phyloP scores from a whole-genome alignment of 2,113 vertebrate species.

The Taurulus bubalis region DNA sequence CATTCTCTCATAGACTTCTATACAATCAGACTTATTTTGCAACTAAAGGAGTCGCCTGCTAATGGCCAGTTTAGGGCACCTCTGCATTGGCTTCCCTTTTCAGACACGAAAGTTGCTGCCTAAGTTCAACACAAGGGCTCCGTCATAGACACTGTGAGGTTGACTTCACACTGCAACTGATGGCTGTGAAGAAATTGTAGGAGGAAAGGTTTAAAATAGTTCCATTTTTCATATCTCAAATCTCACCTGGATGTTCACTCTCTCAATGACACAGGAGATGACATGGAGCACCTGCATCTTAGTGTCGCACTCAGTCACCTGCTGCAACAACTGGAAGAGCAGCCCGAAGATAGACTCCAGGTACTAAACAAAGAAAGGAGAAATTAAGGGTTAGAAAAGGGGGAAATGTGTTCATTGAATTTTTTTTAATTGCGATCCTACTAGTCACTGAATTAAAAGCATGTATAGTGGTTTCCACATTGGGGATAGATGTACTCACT shows the following conservation, averaged over 20 bases:
- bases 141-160: conserved; percentile 9
- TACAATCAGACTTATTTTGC: neutral
- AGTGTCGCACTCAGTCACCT: conserved; percentile 97
- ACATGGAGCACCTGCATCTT: conserved; percentile 99
- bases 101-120: no score
- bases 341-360: conserved; percentile 94
- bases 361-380: conserved; percentile 83
- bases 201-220: neutral
- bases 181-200: neutral
- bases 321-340: conserved; percentile 95
- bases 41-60: neutral
- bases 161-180: neutral
- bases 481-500: conserved; percentile 81
- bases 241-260: conserved; percentile 94
- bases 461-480: neutral
- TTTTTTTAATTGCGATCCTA: neutral
- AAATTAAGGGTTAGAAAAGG: neutral
- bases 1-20: neutral
- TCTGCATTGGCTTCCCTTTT: no score
- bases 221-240: neutral
- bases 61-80: neutral
- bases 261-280: conserved; percentile 96
- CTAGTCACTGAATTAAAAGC: neutral
- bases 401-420: neutral
- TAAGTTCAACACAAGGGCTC: conserved; percentile 10